phyloP scores from a whole-genome alignment of 2,888 invertebrate genomes.

The Mellilla xanthometata region DNA sequence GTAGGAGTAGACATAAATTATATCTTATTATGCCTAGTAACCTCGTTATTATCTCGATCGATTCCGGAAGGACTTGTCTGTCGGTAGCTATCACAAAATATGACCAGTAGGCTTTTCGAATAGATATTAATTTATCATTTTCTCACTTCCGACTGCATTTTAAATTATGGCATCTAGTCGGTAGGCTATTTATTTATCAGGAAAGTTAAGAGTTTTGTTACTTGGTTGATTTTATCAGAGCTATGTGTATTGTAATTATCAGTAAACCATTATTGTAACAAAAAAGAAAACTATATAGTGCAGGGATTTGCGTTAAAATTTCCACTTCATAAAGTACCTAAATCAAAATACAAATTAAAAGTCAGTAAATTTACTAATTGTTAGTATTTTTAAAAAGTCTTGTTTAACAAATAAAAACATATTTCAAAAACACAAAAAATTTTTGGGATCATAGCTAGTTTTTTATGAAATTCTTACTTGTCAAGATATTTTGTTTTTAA shows the following conservation, averaged over 20 bases:
- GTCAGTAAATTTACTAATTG: too few species aligned
- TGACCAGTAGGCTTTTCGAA: conserved; percentile 16
- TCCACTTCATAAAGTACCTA: too few species aligned
- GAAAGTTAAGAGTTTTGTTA: background rate
- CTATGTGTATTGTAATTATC: background rate
- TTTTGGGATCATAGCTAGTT: too few species aligned
- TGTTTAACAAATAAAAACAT: too few species aligned
- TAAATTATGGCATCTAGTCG: background rate
- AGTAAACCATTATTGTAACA: too few species aligned
- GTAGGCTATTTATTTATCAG: background rate
- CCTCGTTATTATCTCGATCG: conserved; percentile 21
- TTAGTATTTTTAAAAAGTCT: too few species aligned
- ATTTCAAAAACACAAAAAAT: too few species aligned
- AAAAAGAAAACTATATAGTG: too few species aligned
- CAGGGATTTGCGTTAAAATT: background rate
- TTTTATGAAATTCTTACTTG: too few species aligned
- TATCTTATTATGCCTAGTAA: conserved; percentile 17
- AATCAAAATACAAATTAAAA: too few species aligned
- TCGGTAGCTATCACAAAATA: conserved; percentile 18
- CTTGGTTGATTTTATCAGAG: background rate
- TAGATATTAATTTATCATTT: conserved; percentile 15
- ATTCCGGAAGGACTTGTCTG: conserved; percentile 24
- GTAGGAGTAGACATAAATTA: conserved; percentile 22
- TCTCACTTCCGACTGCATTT: conserved; percentile 12
- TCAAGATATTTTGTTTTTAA: too few species aligned